Evolutionary conservation across 2,797 vertebrate genomes (phyloP).

Genomic region (Alca torda): DNA sequence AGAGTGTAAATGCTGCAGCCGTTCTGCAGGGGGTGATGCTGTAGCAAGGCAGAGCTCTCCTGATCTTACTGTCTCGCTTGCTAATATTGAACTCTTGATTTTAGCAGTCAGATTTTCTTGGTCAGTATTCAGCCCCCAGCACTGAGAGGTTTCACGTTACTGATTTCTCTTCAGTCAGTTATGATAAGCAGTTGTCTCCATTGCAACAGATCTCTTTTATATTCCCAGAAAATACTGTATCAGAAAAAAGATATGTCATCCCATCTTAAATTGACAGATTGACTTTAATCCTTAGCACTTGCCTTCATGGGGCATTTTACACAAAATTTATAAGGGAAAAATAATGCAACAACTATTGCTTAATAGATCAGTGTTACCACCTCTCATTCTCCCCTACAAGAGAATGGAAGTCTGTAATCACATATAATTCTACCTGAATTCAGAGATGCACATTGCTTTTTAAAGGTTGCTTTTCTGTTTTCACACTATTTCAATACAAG

Average conservation of each 20-base stretch:
- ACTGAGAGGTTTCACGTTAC: background rate
- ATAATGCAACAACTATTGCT: background rate
- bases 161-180: background rate
- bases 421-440: background rate
- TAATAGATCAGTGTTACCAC: background rate
- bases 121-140: background rate
- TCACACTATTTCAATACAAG: background rate
- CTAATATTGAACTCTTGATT: background rate
- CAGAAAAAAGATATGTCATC: background rate
- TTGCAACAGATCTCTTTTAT: background rate
- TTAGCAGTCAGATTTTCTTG: background rate
- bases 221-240: background rate
- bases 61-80: background rate
- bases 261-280: background rate
- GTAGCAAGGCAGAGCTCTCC: background rate
- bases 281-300: background rate
- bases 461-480: background rate
- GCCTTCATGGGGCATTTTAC: background rate
- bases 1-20: background rate
- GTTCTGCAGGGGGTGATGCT: background rate
- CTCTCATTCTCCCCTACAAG: background rate
- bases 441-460: background rate
- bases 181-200: background rate
- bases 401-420: background rate
- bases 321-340: background rate